Evolutionary conservation across 2,888 invertebrate genomes (phyloP).

Genomic region (Timema cristinae): DNA sequence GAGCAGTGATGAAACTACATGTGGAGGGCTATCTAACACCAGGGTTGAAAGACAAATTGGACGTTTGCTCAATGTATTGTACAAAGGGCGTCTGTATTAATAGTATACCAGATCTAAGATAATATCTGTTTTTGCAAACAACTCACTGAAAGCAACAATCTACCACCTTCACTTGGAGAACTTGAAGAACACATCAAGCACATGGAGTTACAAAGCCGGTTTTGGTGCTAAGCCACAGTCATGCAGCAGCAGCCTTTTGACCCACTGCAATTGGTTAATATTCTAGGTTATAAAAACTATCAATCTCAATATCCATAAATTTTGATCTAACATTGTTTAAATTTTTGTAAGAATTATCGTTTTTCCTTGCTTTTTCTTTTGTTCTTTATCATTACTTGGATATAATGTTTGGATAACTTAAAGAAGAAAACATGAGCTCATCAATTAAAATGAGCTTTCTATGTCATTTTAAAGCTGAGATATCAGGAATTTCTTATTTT

Average conservation of each 20-base stretch:
- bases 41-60: neutral
- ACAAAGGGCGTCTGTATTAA: neutral
- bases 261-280: neutral
- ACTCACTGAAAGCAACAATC: slow-evolving; percentile 1
- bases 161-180: neutral
- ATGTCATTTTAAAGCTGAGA: no score
- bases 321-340: neutral
- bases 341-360: neutral
- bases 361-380: neutral
- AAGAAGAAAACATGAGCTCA: neutral
- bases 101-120: neutral
- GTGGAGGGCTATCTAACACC: neutral
- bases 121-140: neutral
- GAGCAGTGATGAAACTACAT: neutral
- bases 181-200: slow-evolving; percentile 4
- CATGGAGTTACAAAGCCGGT: neutral
- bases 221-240: slow-evolving; percentile 5
- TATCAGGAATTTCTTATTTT: neutral
- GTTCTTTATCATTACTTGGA: neutral
- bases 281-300: neutral
- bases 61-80: neutral
- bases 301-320: neutral
- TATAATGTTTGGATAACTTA: neutral
- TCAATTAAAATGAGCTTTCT: neutral
- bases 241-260: neutral